Percentiles rank a stretch among this genome's conserved stretches.
These are phyloP conservation scores for Eolophus roseicapilla DNA, from an alignment of 2,113 vertebrate genomes.

Conservation along the genomic window DNA sequence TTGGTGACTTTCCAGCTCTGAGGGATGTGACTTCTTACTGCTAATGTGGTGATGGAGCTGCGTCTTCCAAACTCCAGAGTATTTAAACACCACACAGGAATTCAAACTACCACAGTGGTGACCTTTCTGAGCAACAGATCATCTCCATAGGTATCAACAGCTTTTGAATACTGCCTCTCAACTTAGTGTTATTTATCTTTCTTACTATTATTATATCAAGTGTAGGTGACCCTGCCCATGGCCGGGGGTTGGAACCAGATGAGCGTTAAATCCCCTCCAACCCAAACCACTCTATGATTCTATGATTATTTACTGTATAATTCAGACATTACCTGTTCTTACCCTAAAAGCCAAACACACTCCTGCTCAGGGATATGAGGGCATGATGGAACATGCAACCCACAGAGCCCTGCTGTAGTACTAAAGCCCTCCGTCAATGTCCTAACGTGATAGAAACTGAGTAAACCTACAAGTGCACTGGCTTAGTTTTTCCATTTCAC, in stretches of 20 bases:
- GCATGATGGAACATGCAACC: background rate
- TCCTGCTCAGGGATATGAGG: background rate
- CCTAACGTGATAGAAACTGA: background rate
- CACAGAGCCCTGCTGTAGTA: background rate
- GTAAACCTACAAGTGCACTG: accelerated
- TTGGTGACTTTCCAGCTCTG: background rate
- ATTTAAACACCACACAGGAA: background rate
- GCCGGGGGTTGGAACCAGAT: background rate
- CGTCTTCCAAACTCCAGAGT: background rate
- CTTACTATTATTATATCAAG: background rate
- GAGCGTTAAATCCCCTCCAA: background rate
- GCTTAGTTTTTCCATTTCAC: background rate
- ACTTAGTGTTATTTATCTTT: background rate
- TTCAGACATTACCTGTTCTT: background rate
- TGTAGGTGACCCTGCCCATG: background rate
- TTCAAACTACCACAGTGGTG: background rate
- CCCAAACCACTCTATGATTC: background rate
- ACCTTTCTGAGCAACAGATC: background rate
- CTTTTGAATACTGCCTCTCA: background rate
- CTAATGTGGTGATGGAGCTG: background rate
- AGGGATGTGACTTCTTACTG: background rate
- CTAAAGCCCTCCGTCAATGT: background rate
- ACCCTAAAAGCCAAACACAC: background rate
- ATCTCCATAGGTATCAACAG: background rate
- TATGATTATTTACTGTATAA: background rate